Percentiles rank a stretch among this genome's conserved stretches.
Evolutionary conservation across 2,113 vertebrate genomes (phyloP).

Genomic region (Thinocorus orbignyianus): DNA sequence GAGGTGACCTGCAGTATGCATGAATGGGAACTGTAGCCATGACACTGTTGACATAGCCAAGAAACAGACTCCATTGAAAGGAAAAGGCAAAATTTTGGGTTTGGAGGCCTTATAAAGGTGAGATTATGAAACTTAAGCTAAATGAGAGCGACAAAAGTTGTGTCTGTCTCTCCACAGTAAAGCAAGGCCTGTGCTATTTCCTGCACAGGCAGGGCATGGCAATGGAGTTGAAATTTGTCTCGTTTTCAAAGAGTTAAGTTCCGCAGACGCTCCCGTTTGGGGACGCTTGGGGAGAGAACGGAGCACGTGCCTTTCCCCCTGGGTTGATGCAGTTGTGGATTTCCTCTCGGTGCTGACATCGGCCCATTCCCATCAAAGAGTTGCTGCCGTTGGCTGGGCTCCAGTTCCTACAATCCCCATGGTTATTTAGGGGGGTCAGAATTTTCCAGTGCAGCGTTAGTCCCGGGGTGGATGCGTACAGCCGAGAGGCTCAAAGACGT

Average conservation of each 20-base stretch:
- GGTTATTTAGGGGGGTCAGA: constrained; percentile 9
- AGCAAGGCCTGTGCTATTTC: neutral
- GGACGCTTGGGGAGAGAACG: neutral
- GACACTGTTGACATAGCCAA: neutral
- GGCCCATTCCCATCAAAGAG: constrained; percentile 47
- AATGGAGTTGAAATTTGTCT: neutral
- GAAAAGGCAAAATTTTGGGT: neutral
- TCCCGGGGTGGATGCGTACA: neutral
- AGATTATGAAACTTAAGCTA: neutral
- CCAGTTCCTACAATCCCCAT: constrained; percentile 18
- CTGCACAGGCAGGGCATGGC: neutral
- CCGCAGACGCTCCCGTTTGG: neutral
- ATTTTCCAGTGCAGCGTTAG: neutral
- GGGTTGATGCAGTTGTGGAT: constrained; percentile 49
- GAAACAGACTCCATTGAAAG: neutral
- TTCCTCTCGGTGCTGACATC: constrained; percentile 51
- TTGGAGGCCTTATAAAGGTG: neutral
- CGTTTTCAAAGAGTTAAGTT: neutral
- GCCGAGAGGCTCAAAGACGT: constrained; percentile 23
- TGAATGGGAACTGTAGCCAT: neutral
- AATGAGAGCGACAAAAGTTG: neutral
- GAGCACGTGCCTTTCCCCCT: constrained; percentile 47
- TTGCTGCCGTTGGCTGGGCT: neutral
- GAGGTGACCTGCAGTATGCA: neutral
- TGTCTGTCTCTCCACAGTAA: neutral